Evolutionary conservation across 2,113 vertebrate genomes (phyloP).

Genomic region (Anhinga rufa): DNA sequence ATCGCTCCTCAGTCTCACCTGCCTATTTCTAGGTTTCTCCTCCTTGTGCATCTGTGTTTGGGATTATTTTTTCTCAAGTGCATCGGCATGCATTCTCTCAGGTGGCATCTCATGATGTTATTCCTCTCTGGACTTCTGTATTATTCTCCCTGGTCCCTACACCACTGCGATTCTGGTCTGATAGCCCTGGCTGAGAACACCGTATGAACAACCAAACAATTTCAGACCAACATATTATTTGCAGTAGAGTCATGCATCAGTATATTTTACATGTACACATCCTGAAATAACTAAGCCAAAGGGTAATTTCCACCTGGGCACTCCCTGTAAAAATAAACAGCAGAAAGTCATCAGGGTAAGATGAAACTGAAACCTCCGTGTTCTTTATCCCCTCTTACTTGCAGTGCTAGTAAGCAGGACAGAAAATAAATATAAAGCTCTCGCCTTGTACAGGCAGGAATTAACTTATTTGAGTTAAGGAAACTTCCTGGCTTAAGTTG

Average conservation of each 20-base stretch:
- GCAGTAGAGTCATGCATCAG: not conserved
- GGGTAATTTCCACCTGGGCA: not conserved
- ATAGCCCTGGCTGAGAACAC: slow-evolving; percentile 5
- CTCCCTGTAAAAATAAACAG: not conserved
- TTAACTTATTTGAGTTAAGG: not conserved
- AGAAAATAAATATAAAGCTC: not conserved
- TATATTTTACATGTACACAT: not conserved
- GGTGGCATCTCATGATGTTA: slow-evolving; percentile 70
- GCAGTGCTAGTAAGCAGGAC: not conserved
- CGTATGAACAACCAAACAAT: not conserved
- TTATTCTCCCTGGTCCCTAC: not conserved
- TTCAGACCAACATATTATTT: not conserved
- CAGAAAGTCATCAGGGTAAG: not conserved
- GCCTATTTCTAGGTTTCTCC: slow-evolving; percentile 61
- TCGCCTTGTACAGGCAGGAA: not conserved
- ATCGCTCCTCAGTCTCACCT: slow-evolving; percentile 65
- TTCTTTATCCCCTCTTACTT: not conserved
- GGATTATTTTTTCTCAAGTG: slow-evolving; percentile 61
- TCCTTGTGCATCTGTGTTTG: slow-evolving; percentile 66
- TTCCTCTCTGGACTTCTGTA: slow-evolving; percentile 46
- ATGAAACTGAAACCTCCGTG: not conserved
- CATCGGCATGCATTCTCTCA: slow-evolving; percentile 49
- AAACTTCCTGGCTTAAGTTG: not conserved
- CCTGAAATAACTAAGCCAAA: not conserved
- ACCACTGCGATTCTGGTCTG: not conserved